phyloP scores from a whole-genome alignment of 2,113 vertebrate genomes.

The Pteropus alecto region DNA sequence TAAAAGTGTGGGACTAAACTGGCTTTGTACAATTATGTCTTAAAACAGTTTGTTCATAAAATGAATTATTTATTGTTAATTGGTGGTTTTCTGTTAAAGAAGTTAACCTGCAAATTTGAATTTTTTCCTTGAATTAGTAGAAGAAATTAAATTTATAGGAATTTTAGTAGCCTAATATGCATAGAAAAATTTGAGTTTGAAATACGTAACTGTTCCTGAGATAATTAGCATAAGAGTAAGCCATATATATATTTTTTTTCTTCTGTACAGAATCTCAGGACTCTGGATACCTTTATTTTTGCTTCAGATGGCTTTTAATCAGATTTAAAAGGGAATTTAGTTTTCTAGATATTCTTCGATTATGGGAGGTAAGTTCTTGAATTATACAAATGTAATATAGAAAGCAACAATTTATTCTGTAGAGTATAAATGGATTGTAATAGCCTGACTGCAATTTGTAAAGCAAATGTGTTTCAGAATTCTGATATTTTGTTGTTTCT shows the following conservation, averaged over 20 bases:
- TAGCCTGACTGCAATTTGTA: constrained; percentile 21
- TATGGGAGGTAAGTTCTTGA: constrained; percentile 94
- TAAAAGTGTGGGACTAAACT: not conserved
- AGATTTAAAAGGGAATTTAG: constrained; percentile 97
- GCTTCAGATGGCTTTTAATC: constrained; percentile 98
- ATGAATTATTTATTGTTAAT: constrained; percentile 25
- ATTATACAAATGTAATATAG: not conserved
- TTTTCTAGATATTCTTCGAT: constrained; percentile 95
- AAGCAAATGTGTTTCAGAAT: not conserved
- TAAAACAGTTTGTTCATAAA: not conserved
- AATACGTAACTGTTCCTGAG: not conserved
- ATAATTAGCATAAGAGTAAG: constrained; percentile 29
- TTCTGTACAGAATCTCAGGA: constrained; percentile 93
- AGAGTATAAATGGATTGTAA: not conserved
- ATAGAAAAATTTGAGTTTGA: constrained; percentile 47
- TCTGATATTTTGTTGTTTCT: not conserved
- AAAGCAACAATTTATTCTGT: constrained; percentile 16
- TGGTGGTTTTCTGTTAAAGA: constrained; percentile 2
- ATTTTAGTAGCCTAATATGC: not conserved
- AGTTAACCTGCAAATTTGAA: not conserved
- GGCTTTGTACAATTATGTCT: not conserved
- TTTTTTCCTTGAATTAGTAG: constrained; percentile 24
- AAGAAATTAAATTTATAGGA: not conserved
- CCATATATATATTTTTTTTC: not conserved
- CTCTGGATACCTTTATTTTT: constrained; percentile 98